Evolutionary conservation across 2,113 vertebrate species (phyloP).

Genomic region (Microtus oregoni): DNA sequence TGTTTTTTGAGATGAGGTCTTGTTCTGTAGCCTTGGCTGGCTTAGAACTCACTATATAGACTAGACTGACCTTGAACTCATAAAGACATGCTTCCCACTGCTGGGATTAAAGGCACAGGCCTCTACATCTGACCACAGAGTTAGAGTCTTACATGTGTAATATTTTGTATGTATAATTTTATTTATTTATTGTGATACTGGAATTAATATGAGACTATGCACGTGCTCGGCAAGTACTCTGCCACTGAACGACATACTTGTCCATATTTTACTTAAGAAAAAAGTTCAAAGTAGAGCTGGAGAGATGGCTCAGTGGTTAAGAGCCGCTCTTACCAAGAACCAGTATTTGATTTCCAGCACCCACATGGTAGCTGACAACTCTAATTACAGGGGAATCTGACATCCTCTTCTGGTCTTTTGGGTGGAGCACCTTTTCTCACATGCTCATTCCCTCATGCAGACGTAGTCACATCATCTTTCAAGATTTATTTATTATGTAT

Average conservation of each 20-base stretch:
- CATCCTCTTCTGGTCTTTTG: not conserved
- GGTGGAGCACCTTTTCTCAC: too few relatives aligned
- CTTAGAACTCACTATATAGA: not conserved
- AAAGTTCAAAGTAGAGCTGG: too few relatives aligned
- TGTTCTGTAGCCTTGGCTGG: not conserved
- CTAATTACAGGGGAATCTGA: not conserved
- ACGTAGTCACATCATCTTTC: not conserved
- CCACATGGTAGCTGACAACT: not conserved
- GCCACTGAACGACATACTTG: not conserved
- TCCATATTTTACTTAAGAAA: not conserved
- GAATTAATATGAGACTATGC: not conserved
- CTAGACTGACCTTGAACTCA: not conserved
- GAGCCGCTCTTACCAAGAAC: not conserved
- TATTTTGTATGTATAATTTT: constrained; percentile 25
- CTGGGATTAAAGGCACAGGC: not conserved
- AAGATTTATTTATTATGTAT: not conserved
- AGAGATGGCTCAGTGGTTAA: not conserved
- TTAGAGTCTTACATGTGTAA: not conserved
- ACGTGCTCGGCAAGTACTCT: not conserved
- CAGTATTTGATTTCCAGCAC: not conserved
- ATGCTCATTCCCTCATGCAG: not conserved
- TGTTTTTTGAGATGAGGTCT: not conserved
- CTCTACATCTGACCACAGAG: not conserved
- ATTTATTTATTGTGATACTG: not conserved
- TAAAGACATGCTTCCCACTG: not conserved